Conservation (phyloP, 2,888 invertebrate genomes). For the Merodon equestris region DNA sequence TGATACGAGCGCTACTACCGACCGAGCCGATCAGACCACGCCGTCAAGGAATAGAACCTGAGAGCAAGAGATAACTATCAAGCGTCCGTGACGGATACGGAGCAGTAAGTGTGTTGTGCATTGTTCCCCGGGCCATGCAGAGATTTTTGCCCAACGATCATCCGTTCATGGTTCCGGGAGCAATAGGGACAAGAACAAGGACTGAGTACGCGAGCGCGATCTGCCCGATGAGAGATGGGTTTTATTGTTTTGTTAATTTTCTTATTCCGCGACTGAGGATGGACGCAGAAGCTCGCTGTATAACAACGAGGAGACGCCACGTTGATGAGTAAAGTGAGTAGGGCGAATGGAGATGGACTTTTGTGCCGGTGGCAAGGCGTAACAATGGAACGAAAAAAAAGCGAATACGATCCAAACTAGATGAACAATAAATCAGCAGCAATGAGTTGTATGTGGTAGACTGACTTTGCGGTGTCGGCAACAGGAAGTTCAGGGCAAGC, state of each 20-base stretch:
- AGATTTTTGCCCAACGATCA: conserved; percentile 40
- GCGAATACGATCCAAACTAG: conserved; percentile 12
- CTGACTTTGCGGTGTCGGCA: conserved; percentile 30
- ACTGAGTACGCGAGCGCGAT: too few relatives aligned
- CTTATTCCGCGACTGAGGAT: conserved; percentile 22
- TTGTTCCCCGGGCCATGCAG: conserved; percentile 10
- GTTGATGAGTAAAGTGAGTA: conserved; percentile 35
- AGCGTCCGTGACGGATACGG: conserved; percentile 59
- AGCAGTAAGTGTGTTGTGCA: conserved; percentile 21
- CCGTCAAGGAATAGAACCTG: conserved; percentile 12
- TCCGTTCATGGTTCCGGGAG: too few relatives aligned
- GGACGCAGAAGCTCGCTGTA: conserved; percentile 52
- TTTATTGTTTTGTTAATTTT: conserved; percentile 49
- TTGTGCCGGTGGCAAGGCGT: too few relatives aligned
- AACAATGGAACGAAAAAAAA: background rate
- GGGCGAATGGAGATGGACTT: background rate
- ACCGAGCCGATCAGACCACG: background rate
- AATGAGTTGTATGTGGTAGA: conserved; percentile 31
- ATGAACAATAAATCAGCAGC: conserved; percentile 17
- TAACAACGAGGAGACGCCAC: conserved; percentile 20
- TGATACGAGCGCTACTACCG: conserved; percentile 34
- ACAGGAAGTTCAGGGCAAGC: background rate
- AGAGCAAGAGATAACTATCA: conserved; percentile 53
- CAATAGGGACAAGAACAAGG: conserved; percentile 52
- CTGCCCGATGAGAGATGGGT: conserved; percentile 5